Conservation (phyloP, 1,140 invertebrate species). For the Lethrus apterus region DNA sequence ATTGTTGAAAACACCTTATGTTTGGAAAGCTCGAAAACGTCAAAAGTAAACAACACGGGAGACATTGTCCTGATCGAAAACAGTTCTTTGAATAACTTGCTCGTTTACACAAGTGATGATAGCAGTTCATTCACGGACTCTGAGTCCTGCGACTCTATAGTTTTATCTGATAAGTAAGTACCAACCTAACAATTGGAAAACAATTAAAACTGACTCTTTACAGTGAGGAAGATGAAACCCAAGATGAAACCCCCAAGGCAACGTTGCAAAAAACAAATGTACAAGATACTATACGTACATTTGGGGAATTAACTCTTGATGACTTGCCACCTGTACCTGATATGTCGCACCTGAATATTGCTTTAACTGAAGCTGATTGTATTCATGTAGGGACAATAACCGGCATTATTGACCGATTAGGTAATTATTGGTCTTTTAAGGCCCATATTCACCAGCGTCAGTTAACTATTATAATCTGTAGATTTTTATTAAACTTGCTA, state of each 20-base stretch:
- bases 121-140: constrained; percentile 11
- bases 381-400: constrained; percentile 63
- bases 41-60: not conserved
- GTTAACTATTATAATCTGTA: too few relatives aligned
- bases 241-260: constrained; percentile 5
- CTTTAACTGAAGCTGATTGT: constrained; percentile 65
- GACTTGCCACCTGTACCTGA: constrained; percentile 80
- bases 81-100: constrained; percentile 7
- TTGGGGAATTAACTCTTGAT: constrained; percentile 42
- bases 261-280: constrained; percentile 6
- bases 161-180: constrained; percentile 10
- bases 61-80: not conserved
- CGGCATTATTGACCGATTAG: constrained; percentile 59
- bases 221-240: constrained; percentile 6
- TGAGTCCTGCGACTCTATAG: constrained; percentile 8
- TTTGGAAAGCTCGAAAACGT: too few relatives aligned
- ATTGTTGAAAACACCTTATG: not conserved
- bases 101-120: constrained; percentile 12
- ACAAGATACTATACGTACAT: constrained; percentile 11
- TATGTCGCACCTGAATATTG: constrained; percentile 56
- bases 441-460: too few relatives aligned
- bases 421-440: constrained; percentile 41
- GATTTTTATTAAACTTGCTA: constrained; percentile 8
- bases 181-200: not conserved
- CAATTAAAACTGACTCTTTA: not conserved